Evolutionary conservation across 2,797 vertebrate species (phyloP), one percentile per base, ranked within the genome.

Genomic region (Decapterus maruadsi): DNA sequence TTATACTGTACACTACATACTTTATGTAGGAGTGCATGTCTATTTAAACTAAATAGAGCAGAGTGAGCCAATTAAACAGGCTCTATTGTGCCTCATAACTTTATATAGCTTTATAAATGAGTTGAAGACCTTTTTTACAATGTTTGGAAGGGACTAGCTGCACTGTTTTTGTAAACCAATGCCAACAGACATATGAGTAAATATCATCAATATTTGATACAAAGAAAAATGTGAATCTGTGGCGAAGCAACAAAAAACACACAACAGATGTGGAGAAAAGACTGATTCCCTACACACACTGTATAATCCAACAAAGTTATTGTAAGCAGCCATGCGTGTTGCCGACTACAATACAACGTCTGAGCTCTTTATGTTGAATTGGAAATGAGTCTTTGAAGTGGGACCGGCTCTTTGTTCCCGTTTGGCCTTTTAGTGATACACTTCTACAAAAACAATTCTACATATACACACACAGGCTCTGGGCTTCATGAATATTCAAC

Each of bases 21-120:
- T 5, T 34, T 34, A 34, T 34, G 6, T 6, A 34, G 31, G 26
- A 26, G 26, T 34, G 4, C 6, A 34, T 34, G 31, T 34, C 67
- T 19, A 56, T 12, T 51, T 51, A 71, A 75, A 63, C 56, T 62
- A 42, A 59, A 74, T 65, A 63, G 69, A 81, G 54, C 43, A 4
- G 22, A 56, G 68, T 31, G 60, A 65, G 40, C 29, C 42, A 43
- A 50, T 66, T 36, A 26, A 65, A 77, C 34, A 42, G 29, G 12
- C 64, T 8, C 59, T 31, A 46, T 36, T 50, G 11, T 13, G 38
- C 64, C 36, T 11, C 19, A 45, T 19, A 51, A 55, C 7, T 73
- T 4, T 20, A 14, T 71, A 22, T 45, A 56, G 46, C 0, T 50
- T 20, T 72, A 34, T 56, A n/a, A 64, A 34, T 55, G 1, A 29